Evolutionary conservation across 2,113 vertebrate species (phyloP), one percentile per base, ranked within the genome.

Genomic region (Ictalurus furcatus): DNA sequence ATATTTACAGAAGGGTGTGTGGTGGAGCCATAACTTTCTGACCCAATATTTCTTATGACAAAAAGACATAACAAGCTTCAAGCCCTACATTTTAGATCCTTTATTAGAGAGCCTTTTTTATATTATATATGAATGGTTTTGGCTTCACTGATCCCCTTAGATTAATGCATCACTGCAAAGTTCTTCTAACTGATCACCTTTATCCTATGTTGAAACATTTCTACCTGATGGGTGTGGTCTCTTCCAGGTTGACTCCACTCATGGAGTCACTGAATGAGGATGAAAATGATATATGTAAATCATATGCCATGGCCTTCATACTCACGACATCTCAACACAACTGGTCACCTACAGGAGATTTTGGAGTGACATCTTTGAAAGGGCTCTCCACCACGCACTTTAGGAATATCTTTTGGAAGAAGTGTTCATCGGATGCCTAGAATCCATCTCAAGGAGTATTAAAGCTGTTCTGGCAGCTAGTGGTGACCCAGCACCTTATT

Each of bases 1-100:
- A 85, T 85, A n/a, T 71, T 56, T 73, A 44, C 67, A 56, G 83
- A 48, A 85, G 67, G n/a, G 82, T 48, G 82, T 84, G 82, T 84
- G 82, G 82, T 65, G 37, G 37, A 84, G 37, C 21, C 23, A 58
- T 82, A 82, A 82, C 79, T 82, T 82, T 58, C 28, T 82, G 79
- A 82, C 79, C 79, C 79, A 25, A 65, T 40, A 65, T 44, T 84
- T 65, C 82, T 65, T 37, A 65, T 65, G 59, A 65, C 58, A 84
- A 84, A 84, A 44, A 84, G 59, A 84, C 82, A 65, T 44, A 81
- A 52, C 79, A 83, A 25, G 54, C 58, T 30, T 83, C 6, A 83
- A 61, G 23, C 28, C 30, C 54, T 82, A 19, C 11, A 16, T 80
- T 80, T 80, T n/a, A 52, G 6, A 54, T n/a, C 78, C 21, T 44